These are phyloP conservation scores for Irena cyanogastra DNA, from an alignment of 2,113 vertebrate genomes.

Conservation along the genomic window DNA sequence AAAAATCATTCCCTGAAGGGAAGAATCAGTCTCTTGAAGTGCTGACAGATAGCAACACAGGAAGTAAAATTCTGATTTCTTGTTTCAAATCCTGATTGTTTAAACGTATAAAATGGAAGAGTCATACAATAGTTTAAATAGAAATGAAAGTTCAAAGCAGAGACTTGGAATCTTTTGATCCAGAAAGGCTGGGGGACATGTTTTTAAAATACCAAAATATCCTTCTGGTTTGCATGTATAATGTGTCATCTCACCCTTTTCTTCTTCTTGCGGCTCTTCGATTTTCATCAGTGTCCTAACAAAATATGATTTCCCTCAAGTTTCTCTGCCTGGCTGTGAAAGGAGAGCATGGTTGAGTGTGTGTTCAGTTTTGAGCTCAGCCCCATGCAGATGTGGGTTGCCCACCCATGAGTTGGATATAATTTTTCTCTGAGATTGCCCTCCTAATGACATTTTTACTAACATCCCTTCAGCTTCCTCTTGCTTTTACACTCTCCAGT, in stretches of 20 bases:
- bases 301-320: not conserved
- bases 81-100: not conserved
- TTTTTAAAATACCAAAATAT: not conserved
- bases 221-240: not conserved
- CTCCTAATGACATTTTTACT: not conserved
- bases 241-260: not conserved
- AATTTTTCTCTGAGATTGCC: not conserved
- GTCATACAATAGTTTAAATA: not conserved
- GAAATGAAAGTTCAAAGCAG: not conserved
- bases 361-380: not conserved
- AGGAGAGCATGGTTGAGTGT: not conserved
- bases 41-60: not conserved
- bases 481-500: not conserved
- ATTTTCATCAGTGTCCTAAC: not conserved
- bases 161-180: not conserved
- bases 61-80: not conserved
- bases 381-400: not conserved
- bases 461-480: not conserved
- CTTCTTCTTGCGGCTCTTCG: not conserved
- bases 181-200: not conserved
- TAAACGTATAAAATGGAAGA: not conserved
- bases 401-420: rapidly evolving
- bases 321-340: not conserved
- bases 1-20: not conserved
- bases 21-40: not conserved